Evolutionary conservation across 1,140 invertebrate species (phyloP).

Genomic region (Centruroides vittatus): DNA sequence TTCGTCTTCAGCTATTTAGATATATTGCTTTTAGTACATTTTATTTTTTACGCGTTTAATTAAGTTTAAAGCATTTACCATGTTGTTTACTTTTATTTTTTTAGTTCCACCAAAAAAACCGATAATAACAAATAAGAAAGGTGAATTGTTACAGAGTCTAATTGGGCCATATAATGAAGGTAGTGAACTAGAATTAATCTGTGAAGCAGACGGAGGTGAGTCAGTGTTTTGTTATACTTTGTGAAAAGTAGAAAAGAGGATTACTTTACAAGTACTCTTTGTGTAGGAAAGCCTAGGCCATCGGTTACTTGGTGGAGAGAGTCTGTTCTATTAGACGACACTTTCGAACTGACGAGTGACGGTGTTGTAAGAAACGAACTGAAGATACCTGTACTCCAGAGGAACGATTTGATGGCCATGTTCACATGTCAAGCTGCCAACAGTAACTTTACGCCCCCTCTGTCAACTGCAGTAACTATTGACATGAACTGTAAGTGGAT

Average conservation of each 20-base stretch:
- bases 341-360: conserved; percentile 49
- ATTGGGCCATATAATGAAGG: conserved; percentile 77
- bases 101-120: conserved; percentile 70
- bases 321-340: conserved; percentile 63
- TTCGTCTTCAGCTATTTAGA: too few relatives aligned
- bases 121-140: conserved; percentile 65
- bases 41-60: too few relatives aligned
- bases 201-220: conserved; percentile 77
- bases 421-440: conserved; percentile 50
- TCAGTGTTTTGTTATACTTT: conserved; percentile 8
- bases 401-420: conserved; percentile 58
- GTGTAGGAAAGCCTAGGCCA: conserved; percentile 54
- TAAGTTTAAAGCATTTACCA: too few relatives aligned
- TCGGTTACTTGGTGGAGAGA: conserved; percentile 69
- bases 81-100: conserved; percentile 12
- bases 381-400: conserved; percentile 51
- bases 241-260: too few relatives aligned
- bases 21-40: too few relatives aligned
- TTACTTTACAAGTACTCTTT: neutral
- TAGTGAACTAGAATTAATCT: conserved; percentile 60
- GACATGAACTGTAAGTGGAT: conserved; percentile 22
- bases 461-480: conserved; percentile 18
- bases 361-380: conserved; percentile 59
- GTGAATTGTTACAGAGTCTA: conserved; percentile 56
- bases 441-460: conserved; percentile 20